A percentile compares a stretch with the other conserved stretches of the same genome.
Evolutionary conservation across 1,140 invertebrate species (phyloP).

Genomic region (Drosophila virilis): DNA sequence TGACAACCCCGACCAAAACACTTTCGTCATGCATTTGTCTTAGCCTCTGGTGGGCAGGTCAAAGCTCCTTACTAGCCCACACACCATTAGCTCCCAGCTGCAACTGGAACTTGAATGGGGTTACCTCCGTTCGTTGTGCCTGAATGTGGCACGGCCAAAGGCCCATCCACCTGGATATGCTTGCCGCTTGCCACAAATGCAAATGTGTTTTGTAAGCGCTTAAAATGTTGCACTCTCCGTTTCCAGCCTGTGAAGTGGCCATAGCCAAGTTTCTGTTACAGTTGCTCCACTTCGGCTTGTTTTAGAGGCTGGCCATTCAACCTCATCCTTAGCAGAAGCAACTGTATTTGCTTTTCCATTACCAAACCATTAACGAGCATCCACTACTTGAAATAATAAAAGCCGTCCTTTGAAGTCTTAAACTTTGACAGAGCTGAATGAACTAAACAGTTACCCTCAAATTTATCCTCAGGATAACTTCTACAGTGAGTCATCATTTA

Average conservation of each 20-base stretch:
- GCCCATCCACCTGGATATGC: conserved; percentile 28
- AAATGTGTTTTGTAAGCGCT: conserved; percentile 36
- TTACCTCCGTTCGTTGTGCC: conserved; percentile 49
- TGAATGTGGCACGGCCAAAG: conserved; percentile 19
- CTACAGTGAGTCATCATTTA: no score
- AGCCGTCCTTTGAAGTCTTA: neutral
- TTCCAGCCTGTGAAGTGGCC: conserved; percentile 17
- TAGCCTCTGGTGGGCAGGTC: conserved; percentile 25
- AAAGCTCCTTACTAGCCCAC: conserved; percentile 29
- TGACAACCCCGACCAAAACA: conserved; percentile 11
- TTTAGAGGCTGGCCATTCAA: conserved; percentile 13
- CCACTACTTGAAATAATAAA: neutral
- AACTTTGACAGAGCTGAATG: neutral
- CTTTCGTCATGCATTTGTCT: conserved; percentile 37
- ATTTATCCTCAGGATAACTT: no score
- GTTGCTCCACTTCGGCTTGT: conserved; percentile 16
- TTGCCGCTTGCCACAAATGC: conserved; percentile 6
- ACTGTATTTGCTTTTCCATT: conserved; percentile 2
- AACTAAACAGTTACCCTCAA: neutral
- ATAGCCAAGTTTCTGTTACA: conserved; percentile 28
- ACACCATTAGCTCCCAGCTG: neutral
- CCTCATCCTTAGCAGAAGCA: conserved; percentile 1
- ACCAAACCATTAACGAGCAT: no score
- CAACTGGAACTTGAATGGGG: conserved; percentile 19
- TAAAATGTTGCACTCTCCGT: conserved; percentile 42